A percentile compares a stretch with the other conserved stretches of the same genome.
These are phyloP conservation scores for Diarsia brunnea DNA, from an alignment of 2,888 invertebrate genomes.

Conservation along the genomic window DNA sequence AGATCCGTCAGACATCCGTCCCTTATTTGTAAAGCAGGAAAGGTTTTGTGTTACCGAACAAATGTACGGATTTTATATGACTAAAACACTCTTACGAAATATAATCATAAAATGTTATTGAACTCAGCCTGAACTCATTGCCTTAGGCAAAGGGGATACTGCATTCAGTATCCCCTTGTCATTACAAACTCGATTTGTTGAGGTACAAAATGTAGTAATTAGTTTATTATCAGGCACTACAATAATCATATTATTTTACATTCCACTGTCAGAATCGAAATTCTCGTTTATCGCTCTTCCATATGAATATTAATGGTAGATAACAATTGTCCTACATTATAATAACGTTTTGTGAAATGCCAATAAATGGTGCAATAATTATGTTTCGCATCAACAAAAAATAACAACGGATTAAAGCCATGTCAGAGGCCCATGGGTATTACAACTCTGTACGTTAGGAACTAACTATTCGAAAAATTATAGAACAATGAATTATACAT, in stretches of 20 bases:
- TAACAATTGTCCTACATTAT: constrained; percentile 7
- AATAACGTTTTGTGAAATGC: neutral
- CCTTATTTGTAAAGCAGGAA: neutral
- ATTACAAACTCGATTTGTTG: neutral
- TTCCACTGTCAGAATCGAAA: neutral
- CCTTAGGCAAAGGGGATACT: neutral
- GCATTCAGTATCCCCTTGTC: no score
- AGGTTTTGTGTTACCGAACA: neutral
- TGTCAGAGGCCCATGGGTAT: no score
- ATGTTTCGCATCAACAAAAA: neutral
- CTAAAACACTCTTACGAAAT: neutral
- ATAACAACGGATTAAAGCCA: neutral
- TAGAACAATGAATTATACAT: neutral
- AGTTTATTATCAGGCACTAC: neutral
- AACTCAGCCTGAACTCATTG: neutral
- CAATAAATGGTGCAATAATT: neutral
- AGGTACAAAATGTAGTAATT: neutral
- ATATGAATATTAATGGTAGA: constrained; percentile 20
- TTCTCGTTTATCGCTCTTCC: constrained; percentile 28
- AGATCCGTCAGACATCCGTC: neutral
- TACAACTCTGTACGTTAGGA: no score
- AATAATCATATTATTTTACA: neutral
- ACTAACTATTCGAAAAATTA: no score
- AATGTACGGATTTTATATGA: neutral
- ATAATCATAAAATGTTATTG: neutral